These are phyloP conservation scores for Mamestra configurata DNA, from an alignment of 1,140 invertebrate species.

Conservation along the genomic window DNA sequence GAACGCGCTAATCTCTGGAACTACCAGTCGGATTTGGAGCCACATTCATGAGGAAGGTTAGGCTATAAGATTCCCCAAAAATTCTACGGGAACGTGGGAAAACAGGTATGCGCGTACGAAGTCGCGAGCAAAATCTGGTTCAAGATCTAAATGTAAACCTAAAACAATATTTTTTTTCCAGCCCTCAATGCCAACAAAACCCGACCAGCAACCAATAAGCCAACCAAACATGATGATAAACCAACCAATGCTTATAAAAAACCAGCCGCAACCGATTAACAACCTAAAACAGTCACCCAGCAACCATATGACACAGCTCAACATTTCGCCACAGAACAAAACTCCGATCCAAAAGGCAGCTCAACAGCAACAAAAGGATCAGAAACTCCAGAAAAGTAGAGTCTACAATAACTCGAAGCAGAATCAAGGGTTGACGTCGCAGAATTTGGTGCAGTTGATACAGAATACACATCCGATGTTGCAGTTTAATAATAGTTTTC, in stretches of 20 bases:
- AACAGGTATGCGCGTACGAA: too few species aligned
- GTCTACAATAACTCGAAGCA: constrained; percentile 76
- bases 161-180: constrained; percentile 33
- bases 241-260: constrained; percentile 59
- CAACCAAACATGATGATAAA: constrained; percentile 58
- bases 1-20: too few species aligned
- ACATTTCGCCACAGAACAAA: constrained; percentile 59
- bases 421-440: constrained; percentile 75
- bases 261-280: constrained; percentile 54
- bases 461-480: constrained; percentile 89
- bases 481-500: constrained; percentile 79
- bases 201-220: constrained; percentile 36
- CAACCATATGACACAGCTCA: constrained; percentile 48
- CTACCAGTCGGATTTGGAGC: too few species aligned
- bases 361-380: constrained; percentile 49
- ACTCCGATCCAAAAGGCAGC: constrained; percentile 39
- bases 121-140: too few species aligned
- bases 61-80: too few species aligned
- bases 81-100: too few species aligned
- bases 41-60: too few species aligned
- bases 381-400: constrained; percentile 69
- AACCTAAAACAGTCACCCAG: constrained; percentile 57
- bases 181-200: constrained; percentile 49
- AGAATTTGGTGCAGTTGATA: constrained; percentile 88
- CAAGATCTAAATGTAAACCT: too few species aligned